Conservation (phyloP, 35 echinoderm and acorn worm species). For the Amphiura filiformis region DNA sequence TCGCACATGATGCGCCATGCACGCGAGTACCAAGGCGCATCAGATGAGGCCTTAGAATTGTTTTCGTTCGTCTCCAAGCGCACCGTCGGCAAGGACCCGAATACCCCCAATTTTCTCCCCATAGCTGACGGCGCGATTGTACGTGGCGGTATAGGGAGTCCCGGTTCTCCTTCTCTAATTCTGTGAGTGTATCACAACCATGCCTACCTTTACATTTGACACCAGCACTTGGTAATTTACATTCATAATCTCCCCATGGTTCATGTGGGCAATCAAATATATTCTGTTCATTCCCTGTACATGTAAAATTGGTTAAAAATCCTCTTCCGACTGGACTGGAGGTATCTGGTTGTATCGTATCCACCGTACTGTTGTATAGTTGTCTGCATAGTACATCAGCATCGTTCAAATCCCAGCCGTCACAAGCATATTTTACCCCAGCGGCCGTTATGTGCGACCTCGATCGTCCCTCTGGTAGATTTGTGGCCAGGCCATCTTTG, state of each 20-base stretch:
- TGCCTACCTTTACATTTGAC: neutral
- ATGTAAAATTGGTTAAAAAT: conserved; percentile 31
- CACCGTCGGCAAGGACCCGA: too few relatives aligned
- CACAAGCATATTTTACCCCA: conserved; percentile 59
- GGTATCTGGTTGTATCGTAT: conserved; percentile 8
- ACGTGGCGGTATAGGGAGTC: too few relatives aligned
- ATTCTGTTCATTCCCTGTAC: conserved; percentile 52
- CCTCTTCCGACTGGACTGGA: conserved; percentile 7
- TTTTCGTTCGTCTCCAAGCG: too few relatives aligned
- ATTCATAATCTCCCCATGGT: conserved; percentile 16
- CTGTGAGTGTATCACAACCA: too few relatives aligned
- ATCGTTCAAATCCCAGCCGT: conserved; percentile 33
- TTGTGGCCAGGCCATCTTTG: conserved; percentile 35
- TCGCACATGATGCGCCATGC: too few relatives aligned
- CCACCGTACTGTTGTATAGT: conserved; percentile 84
- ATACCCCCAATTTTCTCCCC: too few relatives aligned
- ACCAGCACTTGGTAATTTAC: conserved; percentile 35
- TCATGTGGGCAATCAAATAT: conserved; percentile 34
- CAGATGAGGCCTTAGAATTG: too few relatives aligned
- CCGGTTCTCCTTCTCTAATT: too few relatives aligned
- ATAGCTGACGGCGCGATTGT: too few relatives aligned
- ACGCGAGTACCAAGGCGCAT: too few relatives aligned
- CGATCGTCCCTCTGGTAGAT: conserved; percentile 51
- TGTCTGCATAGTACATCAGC: conserved; percentile 43
- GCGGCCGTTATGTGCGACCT: conserved; percentile 46